These are phyloP conservation scores for Synanthedon formicaeformis DNA, from an alignment of 2,888 invertebrate genomes.

Conservation along the genomic window DNA sequence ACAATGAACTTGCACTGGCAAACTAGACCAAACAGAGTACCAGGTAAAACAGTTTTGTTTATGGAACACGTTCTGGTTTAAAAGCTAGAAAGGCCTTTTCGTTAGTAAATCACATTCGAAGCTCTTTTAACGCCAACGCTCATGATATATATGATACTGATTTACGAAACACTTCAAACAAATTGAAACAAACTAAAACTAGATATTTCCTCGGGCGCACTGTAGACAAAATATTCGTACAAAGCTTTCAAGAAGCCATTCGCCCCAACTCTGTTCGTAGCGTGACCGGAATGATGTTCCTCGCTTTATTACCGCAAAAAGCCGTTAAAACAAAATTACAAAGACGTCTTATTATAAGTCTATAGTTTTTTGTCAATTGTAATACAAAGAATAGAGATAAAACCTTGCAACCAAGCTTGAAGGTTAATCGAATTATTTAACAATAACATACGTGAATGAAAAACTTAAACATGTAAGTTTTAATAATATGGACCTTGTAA, in stretches of 20 bases:
- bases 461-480: constrained; percentile 1
- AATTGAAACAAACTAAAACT: neutral
- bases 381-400: constrained; percentile 8
- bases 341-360: constrained; percentile 10
- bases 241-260: neutral
- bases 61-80: constrained; percentile 36
- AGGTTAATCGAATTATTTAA: constrained; percentile 28
- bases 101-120: constrained; percentile 30
- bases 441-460: constrained; percentile 2
- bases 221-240: neutral
- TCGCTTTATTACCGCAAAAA: constrained; percentile 1
- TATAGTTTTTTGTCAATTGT: constrained; percentile 16
- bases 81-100: constrained; percentile 26
- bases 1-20: constrained; percentile 67
- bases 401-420: constrained; percentile 21
- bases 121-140: constrained; percentile 27
- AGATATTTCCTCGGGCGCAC: neutral
- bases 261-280: neutral
- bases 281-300: neutral
- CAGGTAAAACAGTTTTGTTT: constrained; percentile 41
- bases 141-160: constrained; percentile 14
- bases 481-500: too few relatives aligned
- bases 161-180: constrained; percentile 1
- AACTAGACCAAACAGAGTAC: constrained; percentile 65
- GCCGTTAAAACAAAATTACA: neutral